Base-by-base conservation (phyloP, 2,888 invertebrate species). In the Watsonalla cultraria region DNA sequence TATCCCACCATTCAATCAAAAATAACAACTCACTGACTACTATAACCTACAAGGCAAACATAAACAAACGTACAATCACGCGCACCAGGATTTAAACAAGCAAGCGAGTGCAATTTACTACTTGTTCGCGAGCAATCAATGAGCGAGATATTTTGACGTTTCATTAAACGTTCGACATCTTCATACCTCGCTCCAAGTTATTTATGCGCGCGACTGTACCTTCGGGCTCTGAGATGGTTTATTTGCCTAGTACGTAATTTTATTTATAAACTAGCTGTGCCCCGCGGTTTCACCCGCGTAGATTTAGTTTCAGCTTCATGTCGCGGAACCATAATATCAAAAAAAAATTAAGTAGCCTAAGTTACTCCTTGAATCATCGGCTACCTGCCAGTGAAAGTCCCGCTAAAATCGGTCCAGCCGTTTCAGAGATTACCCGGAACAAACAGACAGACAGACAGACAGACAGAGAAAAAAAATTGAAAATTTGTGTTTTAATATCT, bases 101-200 rank as follows among this genome's bases (percentile, higher is more conserved):
- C 71, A 66, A 71, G 82, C 81, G 78, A 70, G 68, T 64, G 47
- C 47, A 52, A 78, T 78, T 69, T 69, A 71, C 66, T 59, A 73
- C 64, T 64, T 66, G 66, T 67, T 68, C 73, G 62, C 69, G 66
- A 74, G 79, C 81, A 82, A 80, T 82, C 82, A 82, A 82, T 82
- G 82, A 78, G 65, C 74, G 70, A 66, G 78, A 76, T 85, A 77
- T 84, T 86, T 86, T 87, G 86, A 89, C 88, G 78, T 87, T 87
- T 82, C 89, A 89, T 89, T 90, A 87, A 76, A 80, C 72, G 64
- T 62, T 76, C 74, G 90, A 90, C 88, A 84, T 86, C 90, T 90
- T 89, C 89, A 89, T 90, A 86, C 78, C 76, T 75, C 64, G 78
- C 76, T 68, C 59, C 61, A 59, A 70, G 78, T 83, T 86, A 84